Evolutionary conservation across 1,140 invertebrate genomes (phyloP), one percentile per base, ranked within the genome.

Genomic region (Vanessa atalanta): DNA sequence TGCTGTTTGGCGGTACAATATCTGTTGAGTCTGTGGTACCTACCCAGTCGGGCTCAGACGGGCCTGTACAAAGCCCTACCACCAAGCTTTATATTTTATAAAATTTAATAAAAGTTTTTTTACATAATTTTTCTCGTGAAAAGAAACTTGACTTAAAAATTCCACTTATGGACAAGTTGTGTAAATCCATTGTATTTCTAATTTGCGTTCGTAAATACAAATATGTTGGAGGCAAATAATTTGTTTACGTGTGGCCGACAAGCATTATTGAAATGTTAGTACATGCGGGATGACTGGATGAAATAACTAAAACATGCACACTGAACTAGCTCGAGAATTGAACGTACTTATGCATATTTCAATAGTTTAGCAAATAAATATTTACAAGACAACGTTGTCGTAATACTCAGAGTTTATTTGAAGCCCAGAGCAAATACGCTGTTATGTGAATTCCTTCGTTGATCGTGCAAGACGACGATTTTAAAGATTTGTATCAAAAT

Each of bases 291-390:
- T 60, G 66, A 69, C 51, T 69, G 37, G 66, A 60, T 57, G 57
- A 69, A 31, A 57, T 53, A 47, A 47, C 55, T 69, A 60, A 69
- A 69, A 69, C 57, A 69, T 53, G 63, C 61, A 53, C 11, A 66
- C 65, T 67, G 53, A 68, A 73, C 65, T 73, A 68, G 71, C 71
- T 66, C 71, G 66, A 68, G 65, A 16, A 48, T 12, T 43, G 55
- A 5, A 53, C 55, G 23, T 70, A 47, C 51, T 68, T 37, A 20
- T 43, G 57, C 71, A 51, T 63, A 37, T 67, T 61, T 73, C 65
- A 61, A 73, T 66, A 61, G 65, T 65, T 73, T n/a, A 48, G 71
- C 65, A 67, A 73, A 73, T 55, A 73, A 51, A 63, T 50, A 57
- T 50, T 63, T 72, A 67, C 55, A 61, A 60, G 47, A 61, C n/a